Base-by-base conservation (phyloP, 2,888 invertebrate genomes). In the Stenichneumon culpator region DNA sequence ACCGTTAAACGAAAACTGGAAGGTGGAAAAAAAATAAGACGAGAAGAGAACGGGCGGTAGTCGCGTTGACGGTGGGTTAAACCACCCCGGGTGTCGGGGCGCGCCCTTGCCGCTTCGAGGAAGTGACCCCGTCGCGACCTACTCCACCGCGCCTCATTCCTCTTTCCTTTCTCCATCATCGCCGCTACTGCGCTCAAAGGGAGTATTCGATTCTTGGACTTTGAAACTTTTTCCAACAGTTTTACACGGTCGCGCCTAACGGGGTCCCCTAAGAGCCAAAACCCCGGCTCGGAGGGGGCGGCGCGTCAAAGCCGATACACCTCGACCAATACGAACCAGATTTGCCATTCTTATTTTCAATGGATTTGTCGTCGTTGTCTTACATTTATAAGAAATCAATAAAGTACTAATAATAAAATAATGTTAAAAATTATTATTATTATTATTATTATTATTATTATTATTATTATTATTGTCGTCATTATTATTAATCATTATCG, bases 81-180 rank as follows among this genome's bases (percentile, higher is more conserved):
- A 70, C 70, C 70, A 60, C 65, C 63, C 52, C 36, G 68, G 63
- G 9, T 22, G 72, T 28, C 50, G 19, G 74, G 84, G 74, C 50
- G 78, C 68, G 82, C 70, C 84, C 84, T 85, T 82, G 79, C 70
- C 75, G 74, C 72, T 85, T 85, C 84, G 84, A 82, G 82, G 74
- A 82, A 84, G 69, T 74, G 54, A 81, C 84, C 74, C 52, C 32
- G 39, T 60, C 9, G 77, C 82, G 82, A 78, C 70, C 65, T 72
- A 73, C 68, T 79, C 79, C 7, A 14, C 28, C 47, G 4, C 47
- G 28, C 47, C 36, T 14, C 36, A 9, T 68, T 36, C 19, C 32
- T 44, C 39, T 14, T 44, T 75, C 47, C 57, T 73, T 32, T 69
- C 50, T 25, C 60, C 16, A 16, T 6, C 22, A 72, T 54, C 47